These are phyloP conservation scores for Drosophila tripunctata DNA, from an alignment of 2,888 invertebrate genomes.

Conservation along the genomic window DNA sequence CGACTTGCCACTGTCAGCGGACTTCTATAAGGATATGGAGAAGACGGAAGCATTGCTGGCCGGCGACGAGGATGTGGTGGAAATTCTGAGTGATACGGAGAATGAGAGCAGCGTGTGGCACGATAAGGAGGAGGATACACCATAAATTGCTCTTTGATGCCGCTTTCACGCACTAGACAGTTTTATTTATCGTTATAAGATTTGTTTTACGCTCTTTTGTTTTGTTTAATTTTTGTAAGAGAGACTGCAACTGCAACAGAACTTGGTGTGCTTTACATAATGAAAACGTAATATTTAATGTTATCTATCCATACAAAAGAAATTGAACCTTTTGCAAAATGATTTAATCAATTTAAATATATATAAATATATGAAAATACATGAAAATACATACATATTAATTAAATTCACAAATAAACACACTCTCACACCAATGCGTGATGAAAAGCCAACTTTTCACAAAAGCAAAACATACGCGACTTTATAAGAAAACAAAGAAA, in stretches of 20 bases:
- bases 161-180: constrained; percentile 54
- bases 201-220: constrained; percentile 61
- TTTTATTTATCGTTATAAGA: constrained; percentile 58
- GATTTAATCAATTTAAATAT: constrained; percentile 41
- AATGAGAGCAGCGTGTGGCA: constrained; percentile 73
- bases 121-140: constrained; percentile 65
- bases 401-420: constrained; percentile 39
- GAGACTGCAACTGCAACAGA: constrained; percentile 71
- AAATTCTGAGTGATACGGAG: constrained; percentile 68
- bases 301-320: constrained; percentile 42
- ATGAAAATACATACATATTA: constrained; percentile 33
- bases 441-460: constrained; percentile 26
- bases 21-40: constrained; percentile 51
- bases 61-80: constrained; percentile 63
- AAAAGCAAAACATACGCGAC: neutral
- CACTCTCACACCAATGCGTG: constrained; percentile 29
- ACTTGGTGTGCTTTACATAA: constrained; percentile 76
- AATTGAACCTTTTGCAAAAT: constrained; percentile 31
- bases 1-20: constrained; percentile 50
- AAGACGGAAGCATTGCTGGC: constrained; percentile 49
- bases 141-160: constrained; percentile 45
- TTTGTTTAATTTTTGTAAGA: constrained; percentile 72
- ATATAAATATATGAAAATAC: constrained; percentile 10
- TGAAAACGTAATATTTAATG: constrained; percentile 54
- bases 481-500: too few relatives aligned